These are phyloP conservation scores for Clarias laeviceps DNA, from an alignment of 2,797 vertebrate genomes.

Conservation along the genomic window DNA sequence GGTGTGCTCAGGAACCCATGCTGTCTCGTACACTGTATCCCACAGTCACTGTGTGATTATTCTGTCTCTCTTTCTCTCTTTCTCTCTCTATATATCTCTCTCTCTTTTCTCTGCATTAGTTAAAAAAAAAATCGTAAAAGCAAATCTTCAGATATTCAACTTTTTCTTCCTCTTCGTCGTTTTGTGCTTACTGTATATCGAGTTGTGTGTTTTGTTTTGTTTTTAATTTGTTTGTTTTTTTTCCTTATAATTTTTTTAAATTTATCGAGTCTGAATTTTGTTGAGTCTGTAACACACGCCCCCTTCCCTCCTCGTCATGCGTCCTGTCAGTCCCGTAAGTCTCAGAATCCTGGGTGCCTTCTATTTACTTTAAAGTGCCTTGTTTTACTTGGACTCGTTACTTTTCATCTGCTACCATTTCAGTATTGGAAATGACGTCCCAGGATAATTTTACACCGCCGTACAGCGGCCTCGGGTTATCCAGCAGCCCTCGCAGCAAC, in stretches of 20 bases:
- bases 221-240: conserved; percentile 32
- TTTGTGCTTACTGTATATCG: conserved; percentile 67
- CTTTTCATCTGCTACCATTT: conserved; percentile 25
- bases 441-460: conserved; percentile 9
- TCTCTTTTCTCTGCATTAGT: conserved; percentile 12
- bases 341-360: conserved; percentile 34
- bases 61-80: conserved; percentile 42
- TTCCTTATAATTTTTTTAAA: background rate
- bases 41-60: conserved; percentile 72
- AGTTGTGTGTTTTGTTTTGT: conserved; percentile 33
- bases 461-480: background rate
- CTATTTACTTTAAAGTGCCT: conserved; percentile 32
- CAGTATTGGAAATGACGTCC: conserved; percentile 19
- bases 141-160: conserved; percentile 63
- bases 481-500: conserved; percentile 29
- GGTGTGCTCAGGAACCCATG: conserved; percentile 82
- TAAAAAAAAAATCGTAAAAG: conserved; percentile 35
- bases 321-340: conserved; percentile 60
- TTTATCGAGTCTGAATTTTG: conserved; percentile 62
- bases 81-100: conserved; percentile 34
- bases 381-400: conserved; percentile 25
- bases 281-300: conserved; percentile 55
- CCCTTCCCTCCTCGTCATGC: conserved; percentile 63
- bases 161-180: conserved; percentile 55
- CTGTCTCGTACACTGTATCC: conserved; percentile 71